Base-by-base conservation (phyloP, 2,113 vertebrate species). In the Hemiprocne comata region DNA sequence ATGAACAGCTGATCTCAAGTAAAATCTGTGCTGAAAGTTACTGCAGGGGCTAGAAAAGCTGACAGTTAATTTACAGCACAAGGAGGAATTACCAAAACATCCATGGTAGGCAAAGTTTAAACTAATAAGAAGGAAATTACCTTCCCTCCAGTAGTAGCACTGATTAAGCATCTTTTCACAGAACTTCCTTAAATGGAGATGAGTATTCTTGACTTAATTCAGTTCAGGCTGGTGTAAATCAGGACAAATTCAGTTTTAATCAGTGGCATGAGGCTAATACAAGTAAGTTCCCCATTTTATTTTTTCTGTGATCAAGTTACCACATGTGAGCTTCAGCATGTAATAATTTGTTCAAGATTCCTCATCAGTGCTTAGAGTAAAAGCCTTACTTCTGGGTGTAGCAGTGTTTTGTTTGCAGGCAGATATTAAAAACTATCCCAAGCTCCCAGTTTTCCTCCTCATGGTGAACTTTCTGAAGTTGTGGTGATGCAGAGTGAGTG, bases 21-120 rank as follows among this genome's bases (percentile, higher is more conserved):
- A 50, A 67, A 89, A 93, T 82, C 83, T 42, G 69, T 46, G 73
- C 16, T 75, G 73, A 90, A 95, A 92, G 73, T 88, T 85, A 95
- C 54, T 93, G 34, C 53, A 36, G 34, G 58, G 51, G 34, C 36
- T 89, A 34, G 44, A 78, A 87, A 69, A 21, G 65, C 72, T 83
- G 58, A 51, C 24, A 72, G 76, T 40, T 93, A 46, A 72, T 95
- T 93, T 92, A 66, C 60, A 89, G 51, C 36, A 89, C 61, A 74
- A 91, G 94, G 48, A 57, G 34, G 14, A 91, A 84, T 85, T 94
- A 84, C 33, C 75, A 75, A 87, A 55, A 16, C 29, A 71, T 77
- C 70, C 38, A 60, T n/a, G 64, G 86, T 10, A 79, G 73, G 53
- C 23, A 21, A 85, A 85, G 33, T 90, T 38, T 75, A 33, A 90